phyloP scores from a whole-genome alignment of 2,797 vertebrate genomes.

The Tapirus indicus region DNA sequence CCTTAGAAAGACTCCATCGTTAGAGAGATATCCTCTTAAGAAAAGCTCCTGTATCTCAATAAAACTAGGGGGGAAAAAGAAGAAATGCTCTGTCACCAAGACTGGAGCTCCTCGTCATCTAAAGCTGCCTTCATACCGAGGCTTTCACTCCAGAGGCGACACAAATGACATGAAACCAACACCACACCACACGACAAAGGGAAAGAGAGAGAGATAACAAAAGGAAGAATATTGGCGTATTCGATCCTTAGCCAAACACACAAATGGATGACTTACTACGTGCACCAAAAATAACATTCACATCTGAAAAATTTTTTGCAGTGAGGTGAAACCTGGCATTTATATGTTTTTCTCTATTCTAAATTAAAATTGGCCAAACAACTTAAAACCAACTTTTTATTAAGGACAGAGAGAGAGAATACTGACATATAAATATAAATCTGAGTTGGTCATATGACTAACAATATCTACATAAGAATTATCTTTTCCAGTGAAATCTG shows the following conservation, averaged over 20 bases:
- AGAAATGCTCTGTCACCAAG: neutral
- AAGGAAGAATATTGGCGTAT: neutral
- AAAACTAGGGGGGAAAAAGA: neutral
- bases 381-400: neutral
- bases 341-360: neutral
- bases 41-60: neutral
- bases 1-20: neutral
- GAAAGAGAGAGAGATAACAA: neutral
- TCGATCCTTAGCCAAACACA: neutral
- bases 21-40: neutral
- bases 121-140: neutral
- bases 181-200: neutral
- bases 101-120: neutral
- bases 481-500: neutral
- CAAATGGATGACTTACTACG: neutral
- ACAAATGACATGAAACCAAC: neutral
- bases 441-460: neutral
- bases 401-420: neutral
- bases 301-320: neutral
- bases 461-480: neutral
- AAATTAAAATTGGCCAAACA: neutral
- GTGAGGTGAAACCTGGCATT: neutral
- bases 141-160: constrained; percentile 29
- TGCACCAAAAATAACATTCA: neutral
- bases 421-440: neutral